Evolutionary conservation across 2,888 invertebrate genomes (phyloP), one percentile per base, ranked within the genome.

Genomic region (Lasius fuliginosus): DNA sequence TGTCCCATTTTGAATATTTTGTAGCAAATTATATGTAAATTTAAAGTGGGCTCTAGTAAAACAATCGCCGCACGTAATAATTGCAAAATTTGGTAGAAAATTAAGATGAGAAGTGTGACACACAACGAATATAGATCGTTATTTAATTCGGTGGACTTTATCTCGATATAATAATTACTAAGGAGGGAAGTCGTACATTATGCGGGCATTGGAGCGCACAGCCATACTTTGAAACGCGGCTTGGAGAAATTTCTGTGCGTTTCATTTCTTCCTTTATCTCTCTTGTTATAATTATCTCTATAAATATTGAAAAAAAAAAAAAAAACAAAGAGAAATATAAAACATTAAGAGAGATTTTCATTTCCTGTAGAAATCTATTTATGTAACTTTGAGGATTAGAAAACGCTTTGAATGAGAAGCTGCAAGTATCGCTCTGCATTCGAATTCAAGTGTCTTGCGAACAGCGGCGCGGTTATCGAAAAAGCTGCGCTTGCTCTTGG

Each of bases 401-500:
- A 56, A 53, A 9, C n/a, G 3, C 69, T 53, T 58, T 40, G 40
- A 74, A 30, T 74, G 42, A 40, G 27, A n/a, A 15, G 40, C 12
- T 18, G 73, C 18, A 15, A 33, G 46, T 6, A 36, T 36, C 36
- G 3, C 4, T 30, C 23, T 11, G 40, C 64, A 15, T 58, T 40
- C 23, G 46, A 15, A 40, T 12, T 30, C 11, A 56, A 60, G 40
- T 15, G 76, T n/a, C 53, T 27, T 15, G 75, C 27, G 6, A 53
- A 23, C 53, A 15, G 64, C 49, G 46, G 23, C 71, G 85, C 76
- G 75, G 87, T 91, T 91, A 91, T 91, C 90, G 90, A 86, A 90
- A 90, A 89, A 84, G 65, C 87, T 77, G 84, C 87, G 90, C 87
- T 91, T 88, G 91, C 85, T 91, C 90, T 92, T 92, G 90, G 91